Conservation (phyloP, 2,797 vertebrate genomes). For the Gymnocypris eckloni region DNA sequence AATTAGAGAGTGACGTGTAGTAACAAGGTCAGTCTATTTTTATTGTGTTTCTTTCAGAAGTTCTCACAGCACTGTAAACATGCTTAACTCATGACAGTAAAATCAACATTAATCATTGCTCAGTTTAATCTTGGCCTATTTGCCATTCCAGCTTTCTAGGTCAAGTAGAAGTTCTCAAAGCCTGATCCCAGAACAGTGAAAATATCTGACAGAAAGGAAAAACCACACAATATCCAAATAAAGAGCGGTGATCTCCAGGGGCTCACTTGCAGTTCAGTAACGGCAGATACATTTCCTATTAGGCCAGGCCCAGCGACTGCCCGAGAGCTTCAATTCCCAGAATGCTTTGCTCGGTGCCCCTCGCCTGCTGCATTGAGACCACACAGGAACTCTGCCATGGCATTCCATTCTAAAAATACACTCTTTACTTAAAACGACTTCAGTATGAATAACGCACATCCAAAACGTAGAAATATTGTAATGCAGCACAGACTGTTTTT, state of each 20-base stretch:
- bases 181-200: constrained; percentile 26
- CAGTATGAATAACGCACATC: constrained; percentile 35
- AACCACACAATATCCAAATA: constrained; percentile 36
- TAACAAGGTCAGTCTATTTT: constrained; percentile 39
- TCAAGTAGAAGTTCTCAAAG: neutral
- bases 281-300: constrained; percentile 32
- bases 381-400: constrained; percentile 56
- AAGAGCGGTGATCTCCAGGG: constrained; percentile 26
- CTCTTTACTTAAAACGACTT: constrained; percentile 52
- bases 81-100: neutral
- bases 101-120: constrained; percentile 8
- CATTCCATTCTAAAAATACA: constrained; percentile 63
- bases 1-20: constrained; percentile 5
- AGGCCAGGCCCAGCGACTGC: constrained; percentile 16
- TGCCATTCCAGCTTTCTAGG: constrained; percentile 7
- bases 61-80: neutral
- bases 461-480: constrained; percentile 16
- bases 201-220: constrained; percentile 9
- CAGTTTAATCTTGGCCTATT: neutral
- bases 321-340: constrained; percentile 48
- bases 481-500: constrained; percentile 1
- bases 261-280: neutral
- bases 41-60: neutral
- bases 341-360: constrained; percentile 39
- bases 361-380: constrained; percentile 53